phyloP scores from a whole-genome alignment of 2,888 invertebrate genomes.

The Spatulosminthurus flaviceps region DNA sequence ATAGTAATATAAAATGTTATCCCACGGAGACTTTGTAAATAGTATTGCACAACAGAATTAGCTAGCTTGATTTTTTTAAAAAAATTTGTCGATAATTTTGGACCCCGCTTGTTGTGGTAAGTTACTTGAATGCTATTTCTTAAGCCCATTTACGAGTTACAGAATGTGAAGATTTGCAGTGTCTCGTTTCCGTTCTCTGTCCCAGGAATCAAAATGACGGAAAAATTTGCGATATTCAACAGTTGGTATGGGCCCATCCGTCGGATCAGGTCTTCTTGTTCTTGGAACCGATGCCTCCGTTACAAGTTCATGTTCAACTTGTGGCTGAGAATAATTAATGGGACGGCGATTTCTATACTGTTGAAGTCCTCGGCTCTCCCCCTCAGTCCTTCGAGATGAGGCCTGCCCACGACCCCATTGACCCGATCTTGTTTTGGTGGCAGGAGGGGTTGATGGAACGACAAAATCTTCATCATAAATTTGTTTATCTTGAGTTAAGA shows the following conservation, averaged over 20 bases:
- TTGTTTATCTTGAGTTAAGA: constrained; percentile 56
- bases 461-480: constrained; percentile 59
- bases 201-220: constrained; percentile 63
- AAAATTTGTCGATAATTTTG: too few species aligned
- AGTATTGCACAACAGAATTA: too few species aligned
- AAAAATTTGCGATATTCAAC: constrained; percentile 57
- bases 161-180: constrained; percentile 9
- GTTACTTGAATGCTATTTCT: too few species aligned
- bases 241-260: background rate
- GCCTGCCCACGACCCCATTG: constrained; percentile 37
- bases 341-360: constrained; percentile 18
- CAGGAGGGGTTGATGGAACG: constrained; percentile 50
- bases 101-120: too few species aligned
- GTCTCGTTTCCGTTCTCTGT: constrained; percentile 45
- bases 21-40: too few species aligned
- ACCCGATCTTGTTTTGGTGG: constrained; percentile 45
- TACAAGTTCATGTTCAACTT: constrained; percentile 27
- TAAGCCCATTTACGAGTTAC: background rate
- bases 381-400: background rate
- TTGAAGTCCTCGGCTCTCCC: background rate
- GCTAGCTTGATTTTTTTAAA: too few species aligned
- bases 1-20: too few species aligned
- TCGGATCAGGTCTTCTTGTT: constrained; percentile 2
- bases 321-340: constrained; percentile 15
- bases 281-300: background rate